These are phyloP conservation scores for Heliothis peltigera DNA, from an alignment of 2,888 invertebrate species.

Conservation along the genomic window DNA sequence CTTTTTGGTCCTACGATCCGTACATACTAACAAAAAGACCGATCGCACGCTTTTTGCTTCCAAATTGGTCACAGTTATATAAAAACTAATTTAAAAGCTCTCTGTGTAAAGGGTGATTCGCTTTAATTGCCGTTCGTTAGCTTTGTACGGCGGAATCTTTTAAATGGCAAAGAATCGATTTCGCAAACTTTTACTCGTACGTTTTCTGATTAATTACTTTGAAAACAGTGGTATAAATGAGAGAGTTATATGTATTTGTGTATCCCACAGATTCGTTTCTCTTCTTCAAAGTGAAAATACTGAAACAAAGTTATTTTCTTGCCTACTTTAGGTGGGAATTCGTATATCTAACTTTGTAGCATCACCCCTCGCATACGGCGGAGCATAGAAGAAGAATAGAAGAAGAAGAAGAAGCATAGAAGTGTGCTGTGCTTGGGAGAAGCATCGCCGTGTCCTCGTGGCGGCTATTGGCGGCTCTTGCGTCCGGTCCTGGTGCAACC, in stretches of 20 bases:
- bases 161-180: conserved; percentile 35
- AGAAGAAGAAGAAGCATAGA: no score
- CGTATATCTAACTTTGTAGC: no score
- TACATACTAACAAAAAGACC: neutral
- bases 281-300: neutral
- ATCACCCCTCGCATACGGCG: no score
- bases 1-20: neutral
- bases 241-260: conserved; percentile 42
- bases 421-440: no score
- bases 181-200: conserved; percentile 49
- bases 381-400: no score
- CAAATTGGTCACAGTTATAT: neutral
- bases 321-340: no score
- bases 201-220: conserved; percentile 33
- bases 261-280: conserved; percentile 27
- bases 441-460: no score
- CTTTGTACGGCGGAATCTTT: conserved; percentile 29
- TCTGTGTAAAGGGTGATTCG: conserved; percentile 26
- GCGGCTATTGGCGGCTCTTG: no score
- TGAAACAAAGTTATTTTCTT: neutral
- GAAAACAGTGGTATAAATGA: conserved; percentile 7
- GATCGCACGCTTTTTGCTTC: neutral
- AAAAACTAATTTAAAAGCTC: conserved; percentile 3
- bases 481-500: no score
- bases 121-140: conserved; percentile 30